Conservation (phyloP, 2,888 invertebrate genomes). For the Mesorhabditis belari region DNA sequence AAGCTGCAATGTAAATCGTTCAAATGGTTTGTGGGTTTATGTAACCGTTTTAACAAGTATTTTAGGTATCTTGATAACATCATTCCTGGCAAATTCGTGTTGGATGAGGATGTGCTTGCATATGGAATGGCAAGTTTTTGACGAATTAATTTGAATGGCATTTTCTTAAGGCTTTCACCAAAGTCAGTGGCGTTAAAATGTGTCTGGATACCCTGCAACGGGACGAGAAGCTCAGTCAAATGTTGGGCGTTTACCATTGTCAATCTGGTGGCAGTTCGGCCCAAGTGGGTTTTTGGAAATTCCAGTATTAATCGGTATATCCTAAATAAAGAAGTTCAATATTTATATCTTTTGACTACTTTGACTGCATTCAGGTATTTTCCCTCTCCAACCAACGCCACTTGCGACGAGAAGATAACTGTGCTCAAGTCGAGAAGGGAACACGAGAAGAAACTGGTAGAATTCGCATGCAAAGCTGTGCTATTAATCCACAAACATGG, state of each 20-base stretch:
- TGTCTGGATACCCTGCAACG: conserved; percentile 46
- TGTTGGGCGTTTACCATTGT: conserved; percentile 43
- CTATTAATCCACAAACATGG: no score
- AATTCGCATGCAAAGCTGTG: conserved; percentile 47
- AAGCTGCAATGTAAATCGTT: conserved; percentile 79
- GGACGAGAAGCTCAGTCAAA: conserved; percentile 31
- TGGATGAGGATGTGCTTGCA: conserved; percentile 71
- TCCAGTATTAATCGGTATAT: neutral
- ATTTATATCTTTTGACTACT: no score
- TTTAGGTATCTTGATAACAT: conserved; percentile 61
- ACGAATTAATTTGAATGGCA: neutral
- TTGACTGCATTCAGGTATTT: conserved; percentile 51
- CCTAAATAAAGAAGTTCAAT: no score
- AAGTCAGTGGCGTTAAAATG: conserved; percentile 18
- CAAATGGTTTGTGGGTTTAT: no score
- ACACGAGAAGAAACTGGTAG: conserved; percentile 2
- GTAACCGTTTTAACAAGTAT: no score
- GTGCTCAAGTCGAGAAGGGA: conserved; percentile 30
- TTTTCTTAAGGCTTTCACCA: conserved; percentile 21
- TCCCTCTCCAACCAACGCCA: conserved; percentile 41
- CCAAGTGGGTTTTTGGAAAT: conserved; percentile 28
- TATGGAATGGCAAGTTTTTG: conserved; percentile 62
- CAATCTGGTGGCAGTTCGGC: conserved; percentile 47
- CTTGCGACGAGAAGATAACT: conserved; percentile 48
- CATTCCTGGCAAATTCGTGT: conserved; percentile 66